Evolutionary conservation across 2,888 invertebrate genomes (phyloP), one percentile per base, ranked within the genome.

Genomic region (Archips xylosteana): DNA sequence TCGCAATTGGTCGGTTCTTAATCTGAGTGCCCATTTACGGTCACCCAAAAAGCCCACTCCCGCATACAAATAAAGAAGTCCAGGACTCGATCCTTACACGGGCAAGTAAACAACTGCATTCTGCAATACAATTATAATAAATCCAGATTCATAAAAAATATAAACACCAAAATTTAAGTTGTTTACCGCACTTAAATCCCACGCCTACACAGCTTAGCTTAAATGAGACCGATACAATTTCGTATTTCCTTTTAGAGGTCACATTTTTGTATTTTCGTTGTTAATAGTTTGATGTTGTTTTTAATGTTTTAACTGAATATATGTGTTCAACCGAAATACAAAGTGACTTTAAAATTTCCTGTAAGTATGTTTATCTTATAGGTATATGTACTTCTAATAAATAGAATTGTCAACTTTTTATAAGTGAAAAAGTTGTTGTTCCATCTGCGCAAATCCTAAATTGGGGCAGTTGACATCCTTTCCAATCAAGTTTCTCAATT

Each of bases 201-300:
- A 65, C 74, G 70, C 70, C 74, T 61, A 74, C 69, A 12, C 64
- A 32, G 69, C 69, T 42, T 60, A 65, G 51, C 74, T 65, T 70
- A 65, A 74, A 51, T 57, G 45, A 42, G 60, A 65, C 65, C 65
- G 74, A 74, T 74, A 64, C 74, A 74, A 70, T 74, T 74, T 70
- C 3, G 13, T 59, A 65, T 65, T 51, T 69, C 64, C 51, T 64
- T 39, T 65, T 42, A 23, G 51, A n/a, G 36, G n/a, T n/a, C 49
- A 39, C 62, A 36, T 23, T 42, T 69, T 69, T 34, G 10, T 39
- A n/a, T 69, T 63, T 64, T 69, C 59, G 5, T 9, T n/a, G 13
- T 15, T 65, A 49, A 36, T 64, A 15, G 1, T 63, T 65, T 63
- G 47, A 34, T 45, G 62, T 8, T 45, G 12, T 32, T 45, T 15